Conservation (phyloP, 2,888 invertebrate genomes). For the Pristionchus maxplancki region DNA sequence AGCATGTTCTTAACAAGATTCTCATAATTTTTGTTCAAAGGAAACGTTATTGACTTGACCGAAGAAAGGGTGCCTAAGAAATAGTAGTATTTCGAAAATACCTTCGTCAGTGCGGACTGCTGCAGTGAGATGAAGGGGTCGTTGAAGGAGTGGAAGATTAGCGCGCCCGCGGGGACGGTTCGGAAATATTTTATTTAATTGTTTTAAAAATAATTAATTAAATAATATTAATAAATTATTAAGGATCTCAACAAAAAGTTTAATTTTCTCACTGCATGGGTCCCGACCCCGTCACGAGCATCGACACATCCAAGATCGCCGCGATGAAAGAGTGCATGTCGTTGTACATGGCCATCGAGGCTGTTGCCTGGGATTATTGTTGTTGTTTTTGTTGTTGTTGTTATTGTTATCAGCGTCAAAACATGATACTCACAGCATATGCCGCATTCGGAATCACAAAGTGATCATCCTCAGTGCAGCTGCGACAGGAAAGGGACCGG, state of each 20-base stretch:
- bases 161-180: not conserved
- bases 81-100: too few species aligned
- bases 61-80: too few species aligned
- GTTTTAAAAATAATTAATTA: not conserved
- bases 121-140: slow-evolving; percentile 1
- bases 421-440: not conserved
- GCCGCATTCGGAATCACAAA: not conserved
- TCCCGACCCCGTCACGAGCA: not conserved
- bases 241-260: not conserved
- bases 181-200: not conserved
- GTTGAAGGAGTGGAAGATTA: not conserved
- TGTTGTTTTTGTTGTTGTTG: too few species aligned
- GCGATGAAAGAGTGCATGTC: not conserved
- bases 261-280: not conserved
- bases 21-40: too few species aligned
- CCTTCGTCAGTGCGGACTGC: not conserved
- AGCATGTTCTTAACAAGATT: not conserved
- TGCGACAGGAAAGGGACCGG: not conserved
- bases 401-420: not conserved
- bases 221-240: not conserved
- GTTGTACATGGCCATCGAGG: not conserved
- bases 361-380: not conserved
- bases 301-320: not conserved
- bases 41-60: too few species aligned
- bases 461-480: not conserved